phyloP scores from a whole-genome alignment of 1,140 invertebrate genomes.

The Bilobella aurantiaca region DNA sequence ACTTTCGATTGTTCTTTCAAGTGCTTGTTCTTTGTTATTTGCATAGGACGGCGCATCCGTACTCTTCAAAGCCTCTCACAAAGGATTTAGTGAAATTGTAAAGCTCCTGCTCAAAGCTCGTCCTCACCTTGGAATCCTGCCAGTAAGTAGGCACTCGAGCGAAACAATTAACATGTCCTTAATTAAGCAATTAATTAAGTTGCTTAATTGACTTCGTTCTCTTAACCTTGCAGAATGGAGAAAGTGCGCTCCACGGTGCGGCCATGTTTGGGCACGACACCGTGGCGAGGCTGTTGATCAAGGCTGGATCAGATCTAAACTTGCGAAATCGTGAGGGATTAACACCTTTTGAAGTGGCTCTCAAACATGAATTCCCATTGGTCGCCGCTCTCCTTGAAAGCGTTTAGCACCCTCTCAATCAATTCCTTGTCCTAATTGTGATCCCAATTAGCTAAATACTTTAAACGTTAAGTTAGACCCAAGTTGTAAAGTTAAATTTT shows the following conservation, averaged over 20 bases:
- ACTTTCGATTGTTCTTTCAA: background rate
- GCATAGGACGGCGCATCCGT: slow-evolving; percentile 75
- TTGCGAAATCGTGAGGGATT: slow-evolving; percentile 59
- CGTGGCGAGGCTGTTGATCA: slow-evolving; percentile 63
- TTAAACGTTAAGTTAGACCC: too few relatives aligned
- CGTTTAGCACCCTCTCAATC: too few relatives aligned
- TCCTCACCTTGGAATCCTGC: slow-evolving; percentile 64
- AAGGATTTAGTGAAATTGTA: slow-evolving; percentile 78
- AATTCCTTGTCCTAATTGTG: too few relatives aligned
- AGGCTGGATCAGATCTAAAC: slow-evolving; percentile 56
- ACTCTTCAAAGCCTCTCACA: slow-evolving; percentile 84
- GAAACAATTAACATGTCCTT: slow-evolving; percentile 9
- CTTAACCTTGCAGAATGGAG: slow-evolving; percentile 64
- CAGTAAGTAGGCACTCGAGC: slow-evolving; percentile 52
- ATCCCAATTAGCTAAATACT: too few relatives aligned
- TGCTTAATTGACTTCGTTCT: background rate
- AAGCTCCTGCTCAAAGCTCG: slow-evolving; percentile 69
- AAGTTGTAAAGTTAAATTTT: too few relatives aligned
- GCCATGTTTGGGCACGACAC: slow-evolving; percentile 74
- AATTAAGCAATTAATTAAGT: background rate
- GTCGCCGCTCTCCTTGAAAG: slow-evolving; percentile 7
- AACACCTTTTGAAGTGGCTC: slow-evolving; percentile 43
- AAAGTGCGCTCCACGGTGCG: slow-evolving; percentile 77
- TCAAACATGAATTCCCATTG: slow-evolving; percentile 7
- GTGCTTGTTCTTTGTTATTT: background rate